Base-by-base conservation (phyloP, 2,888 invertebrate species). In the Stenotaenia linearis region DNA sequence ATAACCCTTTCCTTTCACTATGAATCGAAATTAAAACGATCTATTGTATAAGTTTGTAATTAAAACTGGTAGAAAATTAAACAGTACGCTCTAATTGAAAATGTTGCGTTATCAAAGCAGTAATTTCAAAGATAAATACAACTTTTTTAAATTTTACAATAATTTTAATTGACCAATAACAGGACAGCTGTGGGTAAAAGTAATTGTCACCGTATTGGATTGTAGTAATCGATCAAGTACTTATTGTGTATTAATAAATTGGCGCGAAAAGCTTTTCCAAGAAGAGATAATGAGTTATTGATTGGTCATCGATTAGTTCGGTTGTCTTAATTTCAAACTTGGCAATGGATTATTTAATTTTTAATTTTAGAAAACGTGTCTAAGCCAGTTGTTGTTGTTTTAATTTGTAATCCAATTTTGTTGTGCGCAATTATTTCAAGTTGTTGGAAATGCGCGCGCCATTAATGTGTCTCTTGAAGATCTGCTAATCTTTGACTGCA, bases 381-480 rank as follows among this genome's bases (percentile, higher is more conserved):
- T 50, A 50, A 50, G 50, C 50, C 50, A 50, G 69, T 69, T 69
- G 69, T 28, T 69, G 69, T 69, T 69, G 69, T 69, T 69, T 69
- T 69, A 69, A 69, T 69, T 69, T 69, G 69, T 69, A 69, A 69
- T 69, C 69, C 69, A 69, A 69, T 69, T 69, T 69, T 25, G 69
- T 69, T 69, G 69, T 69, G 69, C 25, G 69, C 69, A 69, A 69
- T 69, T 69, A 69, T 69, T 69, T 69, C 69, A 69, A 69, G 69
- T 69, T 69, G 69, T 69, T 69, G 69, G 69, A 69, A 69, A 69
- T 69, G 69, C 25, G 69, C 69, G n/a, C 25, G 69, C 69, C 69
- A 69, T 69, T 69, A 69, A 69, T 69, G 69, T 69, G 69, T 69
- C 69, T 69, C 69, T 69, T 69, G 69, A 69, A 69, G 69, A 69